Evolutionary conservation across 2,888 invertebrate species (phyloP).

Genomic region (Myopa tessellatipennis): DNA sequence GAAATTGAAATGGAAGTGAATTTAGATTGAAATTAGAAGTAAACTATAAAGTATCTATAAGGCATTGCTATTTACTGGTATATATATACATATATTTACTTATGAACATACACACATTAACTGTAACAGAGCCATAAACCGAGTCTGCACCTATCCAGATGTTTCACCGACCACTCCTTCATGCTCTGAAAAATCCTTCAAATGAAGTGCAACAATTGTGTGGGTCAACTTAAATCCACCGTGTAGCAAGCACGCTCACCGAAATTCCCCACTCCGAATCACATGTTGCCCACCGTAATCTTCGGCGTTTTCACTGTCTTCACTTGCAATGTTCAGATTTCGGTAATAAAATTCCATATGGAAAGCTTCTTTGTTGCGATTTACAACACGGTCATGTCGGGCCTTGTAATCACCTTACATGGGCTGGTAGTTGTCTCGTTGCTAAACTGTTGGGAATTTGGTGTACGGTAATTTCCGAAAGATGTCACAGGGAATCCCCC

Average conservation of each 20-base stretch:
- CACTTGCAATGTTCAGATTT: background rate
- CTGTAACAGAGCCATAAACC: too few species aligned
- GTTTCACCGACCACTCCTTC: background rate
- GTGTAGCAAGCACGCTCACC: background rate
- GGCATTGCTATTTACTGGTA: too few species aligned
- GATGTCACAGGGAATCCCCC: constrained; percentile 4
- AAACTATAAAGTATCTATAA: too few species aligned
- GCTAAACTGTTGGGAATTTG: constrained; percentile 10
- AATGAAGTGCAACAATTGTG: background rate
- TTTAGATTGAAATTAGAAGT: too few species aligned
- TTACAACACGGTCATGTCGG: background rate
- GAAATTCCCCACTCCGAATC: constrained; percentile 6
- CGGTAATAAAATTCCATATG: background rate
- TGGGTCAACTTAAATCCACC: background rate
- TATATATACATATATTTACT: too few species aligned
- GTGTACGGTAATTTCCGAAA: background rate
- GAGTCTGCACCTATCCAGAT: background rate
- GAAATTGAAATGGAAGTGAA: too few species aligned
- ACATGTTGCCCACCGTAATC: constrained; percentile 1
- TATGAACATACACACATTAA: too few species aligned
- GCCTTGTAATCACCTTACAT: constrained; percentile 29
- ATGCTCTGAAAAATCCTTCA: background rate
- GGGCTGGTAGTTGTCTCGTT: constrained; percentile 8
- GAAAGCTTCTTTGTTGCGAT: background rate
- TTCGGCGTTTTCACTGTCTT: background rate